Conservation (phyloP, 2,888 invertebrate genomes). For the Metacarcinus magister region DNA sequence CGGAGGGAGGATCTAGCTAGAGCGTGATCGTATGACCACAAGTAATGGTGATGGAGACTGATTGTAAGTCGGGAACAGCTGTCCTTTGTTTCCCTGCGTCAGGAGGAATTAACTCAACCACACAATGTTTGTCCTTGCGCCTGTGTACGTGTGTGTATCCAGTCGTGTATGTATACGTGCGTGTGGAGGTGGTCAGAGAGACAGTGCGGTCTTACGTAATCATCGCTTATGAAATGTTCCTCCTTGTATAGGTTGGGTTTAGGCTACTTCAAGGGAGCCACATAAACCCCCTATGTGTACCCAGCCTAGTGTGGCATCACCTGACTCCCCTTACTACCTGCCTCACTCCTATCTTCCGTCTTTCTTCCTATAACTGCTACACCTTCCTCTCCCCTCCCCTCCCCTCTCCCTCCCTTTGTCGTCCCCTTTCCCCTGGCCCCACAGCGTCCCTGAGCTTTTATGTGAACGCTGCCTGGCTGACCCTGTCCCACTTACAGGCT, state of each 20-base stretch:
- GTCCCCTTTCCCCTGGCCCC: slow-evolving; percentile 33
- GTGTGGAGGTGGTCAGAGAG: background rate
- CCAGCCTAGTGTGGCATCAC: background rate
- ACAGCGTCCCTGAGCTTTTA: slow-evolving; percentile 70
- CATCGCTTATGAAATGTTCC: background rate
- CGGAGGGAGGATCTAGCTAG: background rate
- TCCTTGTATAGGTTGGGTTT: slow-evolving; percentile 4
- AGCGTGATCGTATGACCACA: slow-evolving; percentile 18
- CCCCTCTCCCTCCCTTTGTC: background rate
- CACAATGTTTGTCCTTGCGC: background rate
- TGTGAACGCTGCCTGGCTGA: slow-evolving; percentile 75
- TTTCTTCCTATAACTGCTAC: slow-evolving; percentile 28
- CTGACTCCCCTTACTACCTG: background rate
- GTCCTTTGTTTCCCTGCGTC: background rate
- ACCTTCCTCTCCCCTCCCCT: slow-evolving; percentile 52
- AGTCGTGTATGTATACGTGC: background rate
- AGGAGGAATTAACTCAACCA: background rate
- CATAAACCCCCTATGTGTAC: slow-evolving; percentile 13
- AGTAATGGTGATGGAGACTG: background rate
- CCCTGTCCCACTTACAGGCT: slow-evolving; percentile 77
- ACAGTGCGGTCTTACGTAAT: background rate
- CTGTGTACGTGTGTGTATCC: background rate
- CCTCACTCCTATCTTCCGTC: background rate
- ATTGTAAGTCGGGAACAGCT: background rate
- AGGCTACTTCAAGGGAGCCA: background rate